A percentile compares a stretch with the other conserved stretches of the same genome.
These are phyloP conservation scores for Amphipoea oculea DNA, from an alignment of 2,888 invertebrate genomes.

Conservation along the genomic window DNA sequence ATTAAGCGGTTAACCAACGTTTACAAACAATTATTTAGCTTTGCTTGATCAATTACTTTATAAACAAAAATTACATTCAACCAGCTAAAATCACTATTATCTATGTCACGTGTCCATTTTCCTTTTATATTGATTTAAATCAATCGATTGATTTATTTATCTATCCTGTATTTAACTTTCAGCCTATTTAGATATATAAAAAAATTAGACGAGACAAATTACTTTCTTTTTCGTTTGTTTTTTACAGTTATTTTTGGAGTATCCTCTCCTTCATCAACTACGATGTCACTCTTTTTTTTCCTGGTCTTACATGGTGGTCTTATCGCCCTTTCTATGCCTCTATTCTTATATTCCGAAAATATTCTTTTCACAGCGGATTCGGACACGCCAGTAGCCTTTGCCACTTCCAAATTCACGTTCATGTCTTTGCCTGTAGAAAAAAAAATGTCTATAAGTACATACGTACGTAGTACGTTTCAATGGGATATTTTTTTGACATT, in stretches of 20 bases:
- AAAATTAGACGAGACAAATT: background rate
- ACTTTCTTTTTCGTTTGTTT: background rate
- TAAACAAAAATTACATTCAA: background rate
- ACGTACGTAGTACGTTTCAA: too few species aligned
- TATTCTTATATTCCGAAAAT: background rate
- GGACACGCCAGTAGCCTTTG: constrained; percentile 39
- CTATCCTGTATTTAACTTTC: background rate
- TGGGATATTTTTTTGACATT: too few species aligned
- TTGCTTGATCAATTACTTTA: background rate
- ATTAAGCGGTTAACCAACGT: background rate
- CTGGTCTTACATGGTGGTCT: background rate
- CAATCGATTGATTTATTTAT: background rate
- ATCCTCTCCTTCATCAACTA: background rate
- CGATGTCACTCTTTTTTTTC: constrained; percentile 9
- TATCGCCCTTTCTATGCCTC: constrained; percentile 19
- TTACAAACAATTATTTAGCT: background rate
- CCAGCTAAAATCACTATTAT: background rate
- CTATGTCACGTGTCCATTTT: background rate
- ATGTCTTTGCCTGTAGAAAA: constrained; percentile 27
- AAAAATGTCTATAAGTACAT: background rate
- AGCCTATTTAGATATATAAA: background rate
- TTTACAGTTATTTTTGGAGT: background rate
- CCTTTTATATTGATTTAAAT: constrained; percentile 8
- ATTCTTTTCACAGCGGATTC: background rate
- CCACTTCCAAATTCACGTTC: constrained; percentile 23